Evolutionary conservation across 2,113 vertebrate species (phyloP).

Genomic region (Clarias gariepinus): DNA sequence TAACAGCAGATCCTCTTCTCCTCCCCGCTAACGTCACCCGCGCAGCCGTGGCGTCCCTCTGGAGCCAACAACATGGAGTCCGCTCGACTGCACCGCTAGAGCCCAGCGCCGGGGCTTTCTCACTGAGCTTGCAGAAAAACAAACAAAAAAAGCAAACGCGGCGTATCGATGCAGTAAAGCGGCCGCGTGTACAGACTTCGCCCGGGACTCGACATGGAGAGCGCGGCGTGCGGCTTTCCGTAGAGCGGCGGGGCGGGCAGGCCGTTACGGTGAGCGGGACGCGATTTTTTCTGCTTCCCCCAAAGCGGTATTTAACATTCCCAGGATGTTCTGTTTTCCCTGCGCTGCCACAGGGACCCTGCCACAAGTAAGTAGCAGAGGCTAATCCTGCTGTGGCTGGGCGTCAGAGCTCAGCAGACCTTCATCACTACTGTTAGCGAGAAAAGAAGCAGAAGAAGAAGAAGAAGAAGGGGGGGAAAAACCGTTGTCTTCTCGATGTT

Average conservation of each 20-base stretch:
- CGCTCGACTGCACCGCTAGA: conserved; percentile 54
- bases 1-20: conserved; percentile 56
- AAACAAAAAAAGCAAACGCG: conserved; percentile 32
- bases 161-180: conserved; percentile 50
- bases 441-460: conserved; percentile 4
- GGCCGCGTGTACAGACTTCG: conserved; percentile 48
- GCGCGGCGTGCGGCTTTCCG: conserved; percentile 50
- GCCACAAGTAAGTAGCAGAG: not conserved
- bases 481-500: conserved; percentile 7
- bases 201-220: conserved; percentile 59
- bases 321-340: not conserved
- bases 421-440: not conserved
- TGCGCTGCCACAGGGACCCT: conserved; percentile 5
- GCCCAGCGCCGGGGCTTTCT: conserved; percentile 45
- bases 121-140: conserved; percentile 29
- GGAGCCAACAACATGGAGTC: conserved; percentile 78
- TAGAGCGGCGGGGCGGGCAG: conserved; percentile 61
- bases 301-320: conserved; percentile 37
- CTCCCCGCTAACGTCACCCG: conserved; percentile 73
- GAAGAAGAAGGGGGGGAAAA: not conserved
- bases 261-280: conserved; percentile 73
- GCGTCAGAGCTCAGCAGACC: not conserved
- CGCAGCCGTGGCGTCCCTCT: conserved; percentile 73
- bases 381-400: not conserved
- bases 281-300: conserved; percentile 44